These are phyloP conservation scores for Forficula auricularia DNA, from an alignment of 1,140 invertebrate species.

Conservation along the genomic window DNA sequence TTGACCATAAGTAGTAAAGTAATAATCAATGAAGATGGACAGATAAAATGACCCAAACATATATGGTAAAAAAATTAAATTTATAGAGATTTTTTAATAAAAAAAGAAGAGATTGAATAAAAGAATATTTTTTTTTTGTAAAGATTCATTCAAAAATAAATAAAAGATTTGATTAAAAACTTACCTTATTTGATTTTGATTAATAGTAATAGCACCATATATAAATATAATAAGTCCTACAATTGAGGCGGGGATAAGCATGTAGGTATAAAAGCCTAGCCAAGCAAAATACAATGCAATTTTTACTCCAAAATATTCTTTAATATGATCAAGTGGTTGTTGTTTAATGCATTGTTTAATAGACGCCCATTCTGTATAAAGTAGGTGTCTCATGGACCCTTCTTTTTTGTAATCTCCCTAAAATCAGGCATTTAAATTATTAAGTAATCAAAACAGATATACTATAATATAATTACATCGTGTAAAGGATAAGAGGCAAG, in stretches of 20 bases:
- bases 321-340: slow-evolving; percentile 76
- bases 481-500: slow-evolving; percentile 77
- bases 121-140: too few species aligned
- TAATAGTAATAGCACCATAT: slow-evolving; percentile 57
- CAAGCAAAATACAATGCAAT: slow-evolving; percentile 84
- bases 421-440: too few species aligned
- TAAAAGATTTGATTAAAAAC: too few species aligned
- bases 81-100: too few species aligned
- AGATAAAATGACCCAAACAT: too few species aligned
- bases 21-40: too few species aligned
- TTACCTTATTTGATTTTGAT: slow-evolving; percentile 53
- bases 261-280: slow-evolving; percentile 90
- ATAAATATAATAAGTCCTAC: slow-evolving; percentile 67
- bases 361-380: slow-evolving; percentile 74
- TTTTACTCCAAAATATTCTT: slow-evolving; percentile 86
- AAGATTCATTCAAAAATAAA: too few species aligned
- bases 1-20: too few species aligned
- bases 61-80: too few species aligned
- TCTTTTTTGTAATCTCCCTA: slow-evolving; percentile 51
- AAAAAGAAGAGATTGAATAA: too few species aligned
- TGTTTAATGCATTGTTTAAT: slow-evolving; percentile 64
- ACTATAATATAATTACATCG: slow-evolving; percentile 44
- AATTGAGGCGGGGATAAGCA: slow-evolving; percentile 72
- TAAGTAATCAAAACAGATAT: too few species aligned
- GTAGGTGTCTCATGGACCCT: slow-evolving; percentile 50